These are phyloP conservation scores for Anthopleura sola DNA, from an alignment of 64 coral and sea anemone species.

Conservation along the genomic window DNA sequence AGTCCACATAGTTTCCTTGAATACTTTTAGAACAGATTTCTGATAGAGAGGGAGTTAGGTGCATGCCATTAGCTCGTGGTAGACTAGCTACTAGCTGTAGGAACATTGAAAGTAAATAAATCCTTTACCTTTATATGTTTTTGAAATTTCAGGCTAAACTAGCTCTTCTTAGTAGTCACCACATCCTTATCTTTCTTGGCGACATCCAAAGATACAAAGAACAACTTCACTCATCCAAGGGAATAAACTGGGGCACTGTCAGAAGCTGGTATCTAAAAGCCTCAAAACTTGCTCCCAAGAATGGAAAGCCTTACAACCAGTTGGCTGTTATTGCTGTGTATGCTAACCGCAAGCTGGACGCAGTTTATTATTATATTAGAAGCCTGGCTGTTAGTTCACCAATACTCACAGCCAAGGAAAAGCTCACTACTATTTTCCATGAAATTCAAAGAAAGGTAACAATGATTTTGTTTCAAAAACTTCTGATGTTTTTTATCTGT, in stretches of 20 bases:
- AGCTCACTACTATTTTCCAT: constrained; percentile 79
- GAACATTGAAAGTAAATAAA: no score
- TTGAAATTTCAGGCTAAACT: constrained; percentile 73
- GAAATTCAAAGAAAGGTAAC: constrained; percentile 95
- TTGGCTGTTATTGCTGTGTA: constrained; percentile 89
- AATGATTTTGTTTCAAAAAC: not conserved
- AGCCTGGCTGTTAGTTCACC: constrained; percentile 80
- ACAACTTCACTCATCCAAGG: constrained; percentile 40
- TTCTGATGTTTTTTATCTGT: no score
- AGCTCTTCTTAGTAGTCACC: constrained; percentile 80
- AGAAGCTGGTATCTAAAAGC: constrained; percentile 87
- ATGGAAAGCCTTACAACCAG: constrained; percentile 99
- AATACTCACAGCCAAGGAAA: constrained; percentile 90
- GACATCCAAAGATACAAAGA: constrained; percentile 90
- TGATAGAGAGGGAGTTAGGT: no score
- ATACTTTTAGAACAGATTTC: no score
- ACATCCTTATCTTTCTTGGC: constrained; percentile 87
- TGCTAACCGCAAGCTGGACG: constrained; percentile 92
- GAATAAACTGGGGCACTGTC: constrained; percentile 71
- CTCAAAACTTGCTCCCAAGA: constrained; percentile 86
- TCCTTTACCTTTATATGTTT: not conserved
- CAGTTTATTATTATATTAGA: constrained; percentile 89
- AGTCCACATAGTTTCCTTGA: no score
- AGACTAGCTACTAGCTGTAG: no score
- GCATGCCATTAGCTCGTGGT: no score